Percentiles rank a stretch among this genome's conserved stretches.
These are phyloP conservation scores for Cheirogaleus medius DNA, from an alignment of 2,113 vertebrate species.

Conservation along the genomic window DNA sequence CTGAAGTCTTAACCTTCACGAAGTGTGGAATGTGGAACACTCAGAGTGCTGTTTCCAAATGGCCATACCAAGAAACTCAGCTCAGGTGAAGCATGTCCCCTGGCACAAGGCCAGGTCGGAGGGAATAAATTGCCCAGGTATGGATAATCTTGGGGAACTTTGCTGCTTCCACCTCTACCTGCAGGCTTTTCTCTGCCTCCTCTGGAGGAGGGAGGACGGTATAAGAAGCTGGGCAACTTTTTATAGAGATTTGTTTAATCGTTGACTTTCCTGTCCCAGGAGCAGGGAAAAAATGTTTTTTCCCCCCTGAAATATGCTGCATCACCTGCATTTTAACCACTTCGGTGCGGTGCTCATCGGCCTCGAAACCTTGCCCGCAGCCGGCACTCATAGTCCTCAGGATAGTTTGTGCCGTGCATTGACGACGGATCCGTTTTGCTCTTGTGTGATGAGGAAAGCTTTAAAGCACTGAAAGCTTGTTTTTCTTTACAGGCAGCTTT, in stretches of 20 bases:
- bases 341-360: too few species aligned
- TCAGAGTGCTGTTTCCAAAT: neutral
- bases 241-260: neutral
- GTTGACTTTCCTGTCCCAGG: neutral
- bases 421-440: too few species aligned
- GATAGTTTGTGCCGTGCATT: too few species aligned
- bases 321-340: too few species aligned
- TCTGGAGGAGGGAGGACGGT: neutral
- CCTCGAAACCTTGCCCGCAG: too few species aligned
- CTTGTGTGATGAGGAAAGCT: too few species aligned
- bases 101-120: neutral
- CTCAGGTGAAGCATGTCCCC: neutral
- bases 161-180: neutral
- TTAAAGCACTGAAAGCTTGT: too few species aligned
- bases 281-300: neutral
- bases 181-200: neutral
- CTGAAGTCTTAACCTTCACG: constrained; percentile 34
- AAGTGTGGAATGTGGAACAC: constrained; percentile 26
- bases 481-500: too few species aligned
- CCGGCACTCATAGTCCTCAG: too few species aligned
- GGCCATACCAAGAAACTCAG: neutral
- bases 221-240: neutral
- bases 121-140: neutral
- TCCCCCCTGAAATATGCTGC: neutral
- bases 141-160: neutral